Percentiles rank a stretch among this genome's conserved stretches.
Evolutionary conservation across 1,140 invertebrate species (phyloP).

Genomic region (Condylostylus longicornis): DNA sequence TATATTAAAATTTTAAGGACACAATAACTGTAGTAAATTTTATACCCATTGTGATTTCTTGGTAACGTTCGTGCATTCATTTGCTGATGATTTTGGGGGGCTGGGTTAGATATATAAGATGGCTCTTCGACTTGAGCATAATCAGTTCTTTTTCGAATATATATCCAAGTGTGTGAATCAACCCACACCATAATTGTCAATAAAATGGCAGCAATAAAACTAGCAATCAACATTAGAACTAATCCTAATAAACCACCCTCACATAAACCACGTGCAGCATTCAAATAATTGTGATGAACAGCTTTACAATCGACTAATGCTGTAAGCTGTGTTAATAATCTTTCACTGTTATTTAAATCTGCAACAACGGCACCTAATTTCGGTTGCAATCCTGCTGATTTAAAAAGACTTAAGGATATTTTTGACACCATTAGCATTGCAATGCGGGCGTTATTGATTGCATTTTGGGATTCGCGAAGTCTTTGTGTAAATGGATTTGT

Average conservation of each 20-base stretch:
- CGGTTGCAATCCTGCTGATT: slow-evolving; percentile 41
- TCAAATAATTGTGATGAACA: slow-evolving; percentile 63
- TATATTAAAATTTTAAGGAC: slow-evolving; percentile 7
- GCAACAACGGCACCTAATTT: slow-evolving; percentile 53
- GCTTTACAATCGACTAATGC: slow-evolving; percentile 63
- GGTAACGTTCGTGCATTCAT: slow-evolving; percentile 30
- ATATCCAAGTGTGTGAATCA: slow-evolving; percentile 91
- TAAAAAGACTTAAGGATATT: slow-evolving; percentile 28
- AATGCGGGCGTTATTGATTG: slow-evolving; percentile 49
- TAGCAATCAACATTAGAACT: slow-evolving; percentile 69
- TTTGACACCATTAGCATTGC: slow-evolving; percentile 30
- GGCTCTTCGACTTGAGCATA: slow-evolving; percentile 31
- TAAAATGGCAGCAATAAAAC: slow-evolving; percentile 66
- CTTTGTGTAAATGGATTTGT: slow-evolving; percentile 65
- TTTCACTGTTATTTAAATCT: slow-evolving; percentile 52
- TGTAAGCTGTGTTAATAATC: slow-evolving; percentile 41
- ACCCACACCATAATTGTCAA: slow-evolving; percentile 85
- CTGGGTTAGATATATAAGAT: slow-evolving; percentile 30
- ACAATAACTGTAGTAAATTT: slow-evolving; percentile 8
- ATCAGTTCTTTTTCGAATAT: slow-evolving; percentile 58
- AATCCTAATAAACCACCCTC: slow-evolving; percentile 66
- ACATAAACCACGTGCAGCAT: slow-evolving; percentile 59
- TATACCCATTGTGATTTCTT: slow-evolving; percentile 32
- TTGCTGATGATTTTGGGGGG: slow-evolving; percentile 30
- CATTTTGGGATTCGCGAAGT: slow-evolving; percentile 55